A percentile compares a stretch with the other conserved stretches of the same genome.
These are phyloP conservation scores for Lutjanus erythropterus DNA, from an alignment of 2,113 vertebrate species.

Conservation along the genomic window DNA sequence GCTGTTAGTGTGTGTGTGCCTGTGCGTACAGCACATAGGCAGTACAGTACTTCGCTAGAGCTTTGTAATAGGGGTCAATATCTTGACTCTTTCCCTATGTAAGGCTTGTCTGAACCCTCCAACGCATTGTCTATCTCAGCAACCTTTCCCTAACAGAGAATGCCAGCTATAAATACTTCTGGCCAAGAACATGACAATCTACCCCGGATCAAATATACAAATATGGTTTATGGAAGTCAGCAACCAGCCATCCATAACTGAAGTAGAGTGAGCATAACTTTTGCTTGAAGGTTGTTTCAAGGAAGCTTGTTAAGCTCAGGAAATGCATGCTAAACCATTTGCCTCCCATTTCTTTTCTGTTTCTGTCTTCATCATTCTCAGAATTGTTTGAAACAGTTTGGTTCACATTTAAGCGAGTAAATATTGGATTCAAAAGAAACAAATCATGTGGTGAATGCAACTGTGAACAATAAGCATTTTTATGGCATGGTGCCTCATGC, in stretches of 20 bases:
- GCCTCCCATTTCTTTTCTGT: slow-evolving; percentile 20
- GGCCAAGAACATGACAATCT: slow-evolving; percentile 66
- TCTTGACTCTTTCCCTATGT: slow-evolving; percentile 54
- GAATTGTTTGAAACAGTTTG: slow-evolving; percentile 12
- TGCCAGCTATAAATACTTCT: slow-evolving; percentile 76
- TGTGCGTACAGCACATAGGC: slow-evolving; percentile 23
- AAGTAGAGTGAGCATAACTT: slow-evolving; percentile 72
- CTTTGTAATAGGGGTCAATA: slow-evolving; percentile 55
- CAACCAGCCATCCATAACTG: slow-evolving; percentile 67
- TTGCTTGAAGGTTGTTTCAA: slow-evolving; percentile 79
- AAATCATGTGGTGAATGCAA: slow-evolving; percentile 49
- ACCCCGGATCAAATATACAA: slow-evolving; percentile 81
- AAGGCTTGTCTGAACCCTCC: slow-evolving; percentile 65
- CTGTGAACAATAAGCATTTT: slow-evolving; percentile 41
- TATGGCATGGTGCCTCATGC: background rate
- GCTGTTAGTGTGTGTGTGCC: slow-evolving; percentile 29
- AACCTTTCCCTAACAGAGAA: slow-evolving; percentile 78
- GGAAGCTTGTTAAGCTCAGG: slow-evolving; percentile 45
- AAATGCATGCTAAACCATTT: slow-evolving; percentile 52
- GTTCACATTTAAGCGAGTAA: slow-evolving; percentile 28
- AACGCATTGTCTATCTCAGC: slow-evolving; percentile 72
- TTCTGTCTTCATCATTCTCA: background rate
- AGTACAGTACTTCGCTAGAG: slow-evolving; percentile 33
- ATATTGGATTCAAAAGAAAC: slow-evolving; percentile 38
- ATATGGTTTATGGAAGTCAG: slow-evolving; percentile 80